Evolutionary conservation across 2,113 vertebrate genomes (phyloP), one percentile per base, ranked within the genome.

Genomic region (Mesitornis unicolor): DNA sequence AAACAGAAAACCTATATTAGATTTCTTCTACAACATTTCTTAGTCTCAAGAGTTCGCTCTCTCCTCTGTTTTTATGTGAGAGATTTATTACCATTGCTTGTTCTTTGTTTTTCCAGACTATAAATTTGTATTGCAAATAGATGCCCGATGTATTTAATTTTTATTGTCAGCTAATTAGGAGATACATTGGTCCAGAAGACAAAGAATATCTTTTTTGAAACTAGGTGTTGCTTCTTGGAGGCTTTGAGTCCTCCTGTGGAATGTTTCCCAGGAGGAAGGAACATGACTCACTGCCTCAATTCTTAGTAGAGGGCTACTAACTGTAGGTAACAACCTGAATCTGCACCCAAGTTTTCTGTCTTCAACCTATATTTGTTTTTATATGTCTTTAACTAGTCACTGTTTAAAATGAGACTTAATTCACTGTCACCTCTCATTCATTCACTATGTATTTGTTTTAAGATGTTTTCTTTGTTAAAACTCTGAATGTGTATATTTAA

Each of bases 271-370:
- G 63, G 47, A 90, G 28, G 53, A 22, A 50, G 38, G n/a, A 75
- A 47, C 4, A 2, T n/a, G 7, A 9, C 10, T 11, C 43, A 36
- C 6, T 79, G 33, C 70, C 29, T 75, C 0, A 0, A 4, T 45
- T 77, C 18, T 14, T 74, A 20, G 22, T 50, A 38, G 35, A 25
- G 28, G 25, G 45, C 35, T 57, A 19, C 40, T 57, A 40, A 78
- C n/a, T 31, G 0, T 3, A 7, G 16, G 8, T 54, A 24, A 79
- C 8, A 36, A 70, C 22, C 16, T 65, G 36, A 67, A 54, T 31
- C 64, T 79, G 24, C 21, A 28, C 31, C 5, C 0, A 1, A 47
- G 3, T 60, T n/a, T 68, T 87, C 8, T n/a, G 36, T 51, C 28
- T 63, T 59, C 64, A 81, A 8, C 31, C 10, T 43, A 1, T 10